Percentiles rank a stretch among this genome's conserved stretches.
Evolutionary conservation across 2,888 invertebrate genomes (phyloP).

Genomic region (Drosophila pseudotakahashii): DNA sequence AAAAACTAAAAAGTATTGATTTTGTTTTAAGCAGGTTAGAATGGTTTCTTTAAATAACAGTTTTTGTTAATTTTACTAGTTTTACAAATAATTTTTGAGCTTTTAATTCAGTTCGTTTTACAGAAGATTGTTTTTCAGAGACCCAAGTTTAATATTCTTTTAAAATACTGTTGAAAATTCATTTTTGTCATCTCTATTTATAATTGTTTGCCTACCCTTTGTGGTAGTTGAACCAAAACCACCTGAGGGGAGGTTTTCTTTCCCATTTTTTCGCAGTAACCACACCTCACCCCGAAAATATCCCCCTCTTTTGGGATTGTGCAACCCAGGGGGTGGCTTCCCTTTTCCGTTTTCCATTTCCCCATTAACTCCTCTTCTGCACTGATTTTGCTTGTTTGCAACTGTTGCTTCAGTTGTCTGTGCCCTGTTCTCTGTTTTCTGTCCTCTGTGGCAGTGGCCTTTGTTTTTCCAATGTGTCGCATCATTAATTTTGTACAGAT

Average conservation of each 20-base stretch:
- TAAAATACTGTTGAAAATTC: neutral
- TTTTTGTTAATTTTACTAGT: too few relatives aligned
- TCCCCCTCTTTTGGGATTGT: slow-evolving; percentile 9
- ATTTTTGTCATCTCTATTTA: slow-evolving; percentile 23
- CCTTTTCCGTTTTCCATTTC: slow-evolving; percentile 13
- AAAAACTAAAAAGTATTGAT: too few relatives aligned
- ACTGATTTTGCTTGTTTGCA: slow-evolving; percentile 38
- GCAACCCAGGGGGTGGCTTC: slow-evolving; percentile 42
- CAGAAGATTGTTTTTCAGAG: too few relatives aligned
- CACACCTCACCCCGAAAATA: slow-evolving; percentile 4
- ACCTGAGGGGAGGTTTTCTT: slow-evolving; percentile 11
- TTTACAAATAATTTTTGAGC: too few relatives aligned
- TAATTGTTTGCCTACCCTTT: slow-evolving; percentile 26
- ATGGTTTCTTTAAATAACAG: too few relatives aligned
- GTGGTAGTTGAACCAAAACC: slow-evolving; percentile 8
- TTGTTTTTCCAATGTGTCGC: slow-evolving; percentile 66
- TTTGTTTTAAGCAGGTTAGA: too few relatives aligned
- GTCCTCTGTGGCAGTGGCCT: slow-evolving; percentile 7
- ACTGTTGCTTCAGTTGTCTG: slow-evolving; percentile 66
- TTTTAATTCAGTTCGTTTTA: too few relatives aligned
- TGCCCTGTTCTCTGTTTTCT: slow-evolving; percentile 15
- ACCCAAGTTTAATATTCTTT: too few relatives aligned
- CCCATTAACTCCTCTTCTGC: slow-evolving; percentile 7
- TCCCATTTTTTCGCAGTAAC: slow-evolving; percentile 6
- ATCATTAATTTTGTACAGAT: slow-evolving; percentile 77